Conservation (phyloP, 2,113 vertebrate species). For the Actenoides lindsayi region DNA sequence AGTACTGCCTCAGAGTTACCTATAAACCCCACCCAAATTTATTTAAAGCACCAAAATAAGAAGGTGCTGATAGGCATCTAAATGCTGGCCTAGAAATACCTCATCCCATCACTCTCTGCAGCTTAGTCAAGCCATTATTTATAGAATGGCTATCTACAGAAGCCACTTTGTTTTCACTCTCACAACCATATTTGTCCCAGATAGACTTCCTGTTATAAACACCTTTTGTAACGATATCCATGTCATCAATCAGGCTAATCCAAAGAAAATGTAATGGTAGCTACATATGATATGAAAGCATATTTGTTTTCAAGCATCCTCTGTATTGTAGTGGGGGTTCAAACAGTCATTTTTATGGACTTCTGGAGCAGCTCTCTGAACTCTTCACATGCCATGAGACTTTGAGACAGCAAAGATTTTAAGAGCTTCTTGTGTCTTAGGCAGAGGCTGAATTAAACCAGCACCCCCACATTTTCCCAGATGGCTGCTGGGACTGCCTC, state of each 20-base stretch:
- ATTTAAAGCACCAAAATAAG: neutral
- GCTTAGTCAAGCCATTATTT: neutral
- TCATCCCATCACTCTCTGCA: neutral
- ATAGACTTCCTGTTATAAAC: neutral
- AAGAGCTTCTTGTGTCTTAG: neutral
- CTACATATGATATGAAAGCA: neutral
- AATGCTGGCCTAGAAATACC: neutral
- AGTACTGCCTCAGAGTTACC: neutral
- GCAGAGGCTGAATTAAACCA: neutral
- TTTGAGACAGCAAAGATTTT: neutral
- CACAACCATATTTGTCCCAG: neutral
- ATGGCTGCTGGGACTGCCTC: neutral
- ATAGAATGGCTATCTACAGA: neutral
- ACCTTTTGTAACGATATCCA: neutral
- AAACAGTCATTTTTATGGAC: neutral
- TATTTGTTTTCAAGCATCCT: neutral
- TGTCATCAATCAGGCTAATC: neutral
- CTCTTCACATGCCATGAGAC: neutral
- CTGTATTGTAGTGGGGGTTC: neutral
- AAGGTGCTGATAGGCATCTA: neutral
- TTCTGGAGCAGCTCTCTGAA: neutral
- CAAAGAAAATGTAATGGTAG: neutral
- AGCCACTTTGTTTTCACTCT: neutral
- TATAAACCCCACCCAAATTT: neutral
- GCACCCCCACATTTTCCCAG: neutral